phyloP scores from a whole-genome alignment of 2,888 invertebrate genomes.

The Cybosia mesomella region DNA sequence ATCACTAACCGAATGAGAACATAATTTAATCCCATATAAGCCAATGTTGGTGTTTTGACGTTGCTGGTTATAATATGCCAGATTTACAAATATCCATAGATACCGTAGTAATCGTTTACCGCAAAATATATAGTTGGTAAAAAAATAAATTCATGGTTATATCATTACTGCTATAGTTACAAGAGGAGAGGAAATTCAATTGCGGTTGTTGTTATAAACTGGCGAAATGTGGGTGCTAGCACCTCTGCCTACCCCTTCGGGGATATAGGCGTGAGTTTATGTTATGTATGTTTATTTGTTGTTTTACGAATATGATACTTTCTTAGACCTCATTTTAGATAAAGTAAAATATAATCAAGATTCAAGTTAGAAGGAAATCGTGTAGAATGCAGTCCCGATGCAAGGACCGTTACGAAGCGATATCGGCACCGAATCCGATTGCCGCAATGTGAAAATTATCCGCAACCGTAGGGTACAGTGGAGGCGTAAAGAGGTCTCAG shows the following conservation, averaged over 20 bases:
- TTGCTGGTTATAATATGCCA: background rate
- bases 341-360: slow-evolving; percentile 66
- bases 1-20: background rate
- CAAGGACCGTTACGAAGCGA: slow-evolving; percentile 79
- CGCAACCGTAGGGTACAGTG: slow-evolving; percentile 67
- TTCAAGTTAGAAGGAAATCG: slow-evolving; percentile 69
- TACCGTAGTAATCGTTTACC: slow-evolving; percentile 6
- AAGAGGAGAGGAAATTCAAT: slow-evolving; percentile 18
- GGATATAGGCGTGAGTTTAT: no score
- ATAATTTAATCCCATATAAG: background rate
- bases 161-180: slow-evolving; percentile 10
- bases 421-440: slow-evolving; percentile 80
- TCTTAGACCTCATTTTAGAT: slow-evolving; percentile 61
- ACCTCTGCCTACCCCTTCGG: no score
- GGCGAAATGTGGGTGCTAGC: no score
- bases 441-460: slow-evolving; percentile 84
- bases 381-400: slow-evolving; percentile 76
- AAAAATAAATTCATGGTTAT: slow-evolving; percentile 18
- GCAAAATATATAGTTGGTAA: no score
- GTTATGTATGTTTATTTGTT: slow-evolving; percentile 41
- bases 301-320: slow-evolving; percentile 44
- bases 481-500: slow-evolving; percentile 79
- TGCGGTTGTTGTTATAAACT: no score
- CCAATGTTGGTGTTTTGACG: background rate
- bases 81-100: no score